A percentile compares a stretch with the other conserved stretches of the same genome.
Conservation (phyloP, 2,113 vertebrate species). For the Oryzias melastigma region DNA sequence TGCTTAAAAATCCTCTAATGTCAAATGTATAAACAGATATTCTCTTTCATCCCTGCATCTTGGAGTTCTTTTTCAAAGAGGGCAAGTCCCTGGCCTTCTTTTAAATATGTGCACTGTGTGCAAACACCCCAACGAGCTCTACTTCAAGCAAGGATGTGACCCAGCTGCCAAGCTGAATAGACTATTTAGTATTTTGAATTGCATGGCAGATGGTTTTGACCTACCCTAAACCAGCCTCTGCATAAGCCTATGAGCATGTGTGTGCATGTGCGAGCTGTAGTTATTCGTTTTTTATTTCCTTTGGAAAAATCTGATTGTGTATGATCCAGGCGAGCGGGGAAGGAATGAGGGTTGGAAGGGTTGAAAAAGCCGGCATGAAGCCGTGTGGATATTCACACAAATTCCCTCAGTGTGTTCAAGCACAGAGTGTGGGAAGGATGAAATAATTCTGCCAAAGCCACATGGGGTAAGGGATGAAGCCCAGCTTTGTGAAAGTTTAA, state of each 20-base stretch:
- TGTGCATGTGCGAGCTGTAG: slow-evolving; percentile 1
- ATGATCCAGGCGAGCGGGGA: slow-evolving; percentile 15
- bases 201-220: slow-evolving; percentile 55
- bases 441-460: slow-evolving; percentile 45
- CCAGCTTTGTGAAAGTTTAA: slow-evolving; percentile 48
- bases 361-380: slow-evolving; percentile 13
- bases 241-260: not conserved
- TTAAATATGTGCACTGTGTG: slow-evolving; percentile 49
- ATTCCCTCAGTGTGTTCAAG: slow-evolving; percentile 24
- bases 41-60: slow-evolving; percentile 25
- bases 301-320: slow-evolving; percentile 7
- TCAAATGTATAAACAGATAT: slow-evolving; percentile 26
- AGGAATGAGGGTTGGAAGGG: slow-evolving; percentile 18
- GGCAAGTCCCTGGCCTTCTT: slow-evolving; percentile 37
- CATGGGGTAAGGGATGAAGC: slow-evolving; percentile 52
- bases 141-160: slow-evolving; percentile 54
- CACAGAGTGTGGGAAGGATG: slow-evolving; percentile 14
- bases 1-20: not conserved
- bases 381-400: slow-evolving; percentile 52
- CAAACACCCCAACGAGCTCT: slow-evolving; percentile 35
- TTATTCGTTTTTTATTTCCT: not conserved
- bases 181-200: slow-evolving; percentile 61
- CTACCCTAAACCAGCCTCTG: slow-evolving; percentile 26
- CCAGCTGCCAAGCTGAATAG: slow-evolving; percentile 44
- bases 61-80: slow-evolving; percentile 21